A percentile compares a stretch with the other conserved stretches of the same genome.
These are phyloP conservation scores for Leptoteleia sp. DNA, from an alignment of 1,140 invertebrate species.

Conservation along the genomic window DNA sequence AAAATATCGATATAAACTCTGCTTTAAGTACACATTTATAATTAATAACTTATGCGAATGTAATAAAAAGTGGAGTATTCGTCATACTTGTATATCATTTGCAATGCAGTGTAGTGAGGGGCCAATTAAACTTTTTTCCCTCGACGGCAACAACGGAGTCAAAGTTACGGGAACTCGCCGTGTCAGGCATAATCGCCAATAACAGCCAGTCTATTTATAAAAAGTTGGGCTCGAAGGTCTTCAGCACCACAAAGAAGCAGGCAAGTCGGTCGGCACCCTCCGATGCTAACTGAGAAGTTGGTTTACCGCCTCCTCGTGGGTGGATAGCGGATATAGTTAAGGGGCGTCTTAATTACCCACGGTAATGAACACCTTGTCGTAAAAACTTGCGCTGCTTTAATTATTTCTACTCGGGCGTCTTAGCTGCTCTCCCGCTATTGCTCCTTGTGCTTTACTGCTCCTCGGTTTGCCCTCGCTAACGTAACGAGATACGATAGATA, in stretches of 20 bases:
- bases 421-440: conserved; percentile 40
- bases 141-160: not conserved
- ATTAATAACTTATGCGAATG: too few species aligned
- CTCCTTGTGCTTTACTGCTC: conserved; percentile 48
- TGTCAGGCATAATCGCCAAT: conserved; percentile 76
- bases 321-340: conserved; percentile 81
- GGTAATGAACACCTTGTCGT: conserved; percentile 82
- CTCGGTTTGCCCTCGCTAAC: conserved; percentile 63
- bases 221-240: conserved; percentile 66
- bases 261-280: conserved; percentile 48
- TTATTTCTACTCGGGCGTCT: conserved; percentile 76
- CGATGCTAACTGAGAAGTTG: conserved; percentile 75
- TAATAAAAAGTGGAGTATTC: too few species aligned
- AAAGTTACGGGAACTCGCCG: conserved; percentile 37
- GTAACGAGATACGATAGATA: conserved; percentile 61
- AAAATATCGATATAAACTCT: too few species aligned
- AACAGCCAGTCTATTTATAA: conserved; percentile 76
- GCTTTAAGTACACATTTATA: too few species aligned
- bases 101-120: not conserved
- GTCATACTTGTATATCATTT: conserved; percentile 5
- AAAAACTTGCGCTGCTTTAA: conserved; percentile 81
- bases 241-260: conserved; percentile 53
- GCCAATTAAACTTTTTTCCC: conserved; percentile 33
- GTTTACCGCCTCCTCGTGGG: conserved; percentile 79
- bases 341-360: conserved; percentile 82